Evolutionary conservation across 2,888 invertebrate genomes (phyloP).

Genomic region (Leptopterna dolabrata): DNA sequence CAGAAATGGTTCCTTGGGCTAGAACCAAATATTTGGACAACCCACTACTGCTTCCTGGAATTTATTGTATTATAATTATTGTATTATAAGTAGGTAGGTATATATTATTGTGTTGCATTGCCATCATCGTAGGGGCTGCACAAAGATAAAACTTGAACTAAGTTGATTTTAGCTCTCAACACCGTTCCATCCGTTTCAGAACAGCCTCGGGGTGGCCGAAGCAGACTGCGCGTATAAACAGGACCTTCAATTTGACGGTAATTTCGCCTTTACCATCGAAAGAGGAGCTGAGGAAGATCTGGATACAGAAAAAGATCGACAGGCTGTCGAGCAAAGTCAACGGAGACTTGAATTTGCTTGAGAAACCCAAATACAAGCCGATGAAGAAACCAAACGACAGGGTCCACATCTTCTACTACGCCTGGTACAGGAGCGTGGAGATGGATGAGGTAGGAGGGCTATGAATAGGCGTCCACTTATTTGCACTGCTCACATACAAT

Average conservation of each 20-base stretch:
- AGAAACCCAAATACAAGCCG: constrained; percentile 49
- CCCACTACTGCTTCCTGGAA: too few species aligned
- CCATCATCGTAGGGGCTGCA: too few species aligned
- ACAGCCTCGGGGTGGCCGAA: constrained; percentile 9
- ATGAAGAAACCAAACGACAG: constrained; percentile 63
- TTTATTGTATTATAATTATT: too few species aligned
- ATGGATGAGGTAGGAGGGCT: constrained; percentile 63
- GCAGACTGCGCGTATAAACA: not conserved
- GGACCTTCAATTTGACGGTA: constrained; percentile 26
- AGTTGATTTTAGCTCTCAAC: too few species aligned
- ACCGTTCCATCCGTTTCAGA: not conserved
- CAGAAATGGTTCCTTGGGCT: too few species aligned
- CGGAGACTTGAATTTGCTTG: constrained; percentile 17
- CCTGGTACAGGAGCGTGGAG: constrained; percentile 66
- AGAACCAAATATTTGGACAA: too few species aligned
- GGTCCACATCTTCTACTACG: constrained; percentile 66
- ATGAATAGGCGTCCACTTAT: too few species aligned
- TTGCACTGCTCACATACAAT: too few species aligned
- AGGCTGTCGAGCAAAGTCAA: constrained; percentile 62
- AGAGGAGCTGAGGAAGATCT: constrained; percentile 62
- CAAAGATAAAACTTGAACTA: too few species aligned
- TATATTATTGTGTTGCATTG: too few species aligned
- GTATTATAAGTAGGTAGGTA: too few species aligned
- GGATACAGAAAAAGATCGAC: constrained; percentile 64
- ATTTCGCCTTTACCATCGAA: constrained; percentile 19